phyloP scores from a whole-genome alignment of 1,140 invertebrate species.

The Drosophila ananassae region DNA sequence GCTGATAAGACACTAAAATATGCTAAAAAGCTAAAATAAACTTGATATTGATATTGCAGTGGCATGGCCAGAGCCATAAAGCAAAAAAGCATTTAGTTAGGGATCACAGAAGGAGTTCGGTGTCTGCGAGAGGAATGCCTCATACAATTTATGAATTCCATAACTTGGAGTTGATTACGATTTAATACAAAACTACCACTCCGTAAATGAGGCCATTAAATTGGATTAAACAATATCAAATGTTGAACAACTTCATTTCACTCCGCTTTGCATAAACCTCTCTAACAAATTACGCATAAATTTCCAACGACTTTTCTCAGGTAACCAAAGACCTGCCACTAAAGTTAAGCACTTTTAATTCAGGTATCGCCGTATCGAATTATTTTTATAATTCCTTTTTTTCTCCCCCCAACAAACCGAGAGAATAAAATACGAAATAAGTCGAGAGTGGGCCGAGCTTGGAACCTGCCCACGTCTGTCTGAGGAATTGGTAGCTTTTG shows the following conservation, averaged over 20 bases:
- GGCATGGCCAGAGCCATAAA: conserved; percentile 72
- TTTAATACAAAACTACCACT: neutral
- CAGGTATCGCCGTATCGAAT: conserved; percentile 42
- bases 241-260: conserved; percentile 35
- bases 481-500: conserved; percentile 55
- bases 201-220: neutral
- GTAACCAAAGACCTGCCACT: conserved; percentile 36
- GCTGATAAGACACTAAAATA: conserved; percentile 79
- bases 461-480: conserved; percentile 27
- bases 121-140: neutral
- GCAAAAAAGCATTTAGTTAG: conserved; percentile 63
- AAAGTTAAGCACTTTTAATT: conserved; percentile 46
- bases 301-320: conserved; percentile 12
- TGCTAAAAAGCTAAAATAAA: conserved; percentile 76
- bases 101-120: conserved; percentile 33
- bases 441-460: conserved; percentile 17
- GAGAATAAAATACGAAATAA: conserved; percentile 2
- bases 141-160: too few species aligned
- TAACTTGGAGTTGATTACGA: neutral
- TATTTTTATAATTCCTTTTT: conserved; percentile 43
- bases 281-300: conserved; percentile 40
- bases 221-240: conserved; percentile 10
- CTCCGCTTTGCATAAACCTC: conserved; percentile 12
- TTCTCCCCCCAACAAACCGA: neutral
- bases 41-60: conserved; percentile 72